Evolutionary conservation across 2,797 vertebrate species (phyloP), one percentile per base, ranked within the genome.

Genomic region (Amphiprion clarkii): DNA sequence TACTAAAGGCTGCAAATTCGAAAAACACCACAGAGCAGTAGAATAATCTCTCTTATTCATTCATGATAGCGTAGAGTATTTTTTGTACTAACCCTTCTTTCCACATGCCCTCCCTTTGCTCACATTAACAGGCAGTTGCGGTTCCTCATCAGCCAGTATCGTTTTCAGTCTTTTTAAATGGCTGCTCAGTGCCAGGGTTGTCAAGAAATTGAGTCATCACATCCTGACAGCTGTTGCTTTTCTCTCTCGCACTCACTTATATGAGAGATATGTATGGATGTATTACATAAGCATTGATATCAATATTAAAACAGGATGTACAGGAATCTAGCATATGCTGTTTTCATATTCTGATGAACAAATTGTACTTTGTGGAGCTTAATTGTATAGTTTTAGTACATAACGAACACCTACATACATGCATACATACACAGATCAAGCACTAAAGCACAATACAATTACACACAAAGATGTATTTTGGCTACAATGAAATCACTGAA

Each of bases 191-290:
- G 90, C 88, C 89, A 89, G 80, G 63, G 84, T 74, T 86, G 87
- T 91, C 91, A 89, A 80, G 84, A 88, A 86, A 93, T 90, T 89
- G 86, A 93, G 88, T 83, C 90, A 86, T 93, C 90, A 87, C 80
- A 88, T 80, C 67, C 81, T 86, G 92, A 92, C 85, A 88, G 88
- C 87, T 87, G 89, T 77, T 88, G 72, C 74, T 77, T 76, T 73
- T 74, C 73, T 67, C 84, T 65, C 79, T 65, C 61, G 42, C 63
- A 51, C 40, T 55, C 33, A 67, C 76, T 21, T 21, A 60, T 27
- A 63, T 10, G 61, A 80, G 33, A 33, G 63, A 67, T 56, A 69
- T 73, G 62, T 74, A 76, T 55, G 52, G 79, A 83, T 72, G 64
- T 73, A 67, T 77, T 82, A 71, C 52, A 75, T 71, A 65, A 66